Percentiles rank a stretch among this genome's conserved stretches.
Conservation (phyloP, 2,113 vertebrate genomes). For the Atrichornis clamosus region DNA sequence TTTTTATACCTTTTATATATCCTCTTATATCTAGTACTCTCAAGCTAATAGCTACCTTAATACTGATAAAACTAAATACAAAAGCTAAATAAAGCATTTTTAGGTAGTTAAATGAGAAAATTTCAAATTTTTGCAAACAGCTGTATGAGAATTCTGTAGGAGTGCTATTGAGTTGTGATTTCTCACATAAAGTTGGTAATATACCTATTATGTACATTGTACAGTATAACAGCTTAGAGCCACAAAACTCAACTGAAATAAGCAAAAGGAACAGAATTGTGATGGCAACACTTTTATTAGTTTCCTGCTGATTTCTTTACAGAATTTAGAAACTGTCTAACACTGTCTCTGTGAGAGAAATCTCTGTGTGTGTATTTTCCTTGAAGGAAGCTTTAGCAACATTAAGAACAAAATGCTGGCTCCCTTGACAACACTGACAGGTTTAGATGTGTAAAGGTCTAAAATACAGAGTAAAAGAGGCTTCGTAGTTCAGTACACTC, state of each 20-base stretch:
- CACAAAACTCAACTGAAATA: not conserved
- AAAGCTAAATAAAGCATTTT: not conserved
- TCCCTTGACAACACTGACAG: not conserved
- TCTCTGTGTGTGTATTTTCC: not conserved
- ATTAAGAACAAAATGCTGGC: not conserved
- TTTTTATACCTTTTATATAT: not conserved
- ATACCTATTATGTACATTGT: not conserved
- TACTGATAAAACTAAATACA: not conserved
- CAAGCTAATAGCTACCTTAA: not conserved
- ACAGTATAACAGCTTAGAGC: not conserved
- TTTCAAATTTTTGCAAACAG: not conserved
- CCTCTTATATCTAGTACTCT: not conserved
- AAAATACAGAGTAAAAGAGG: fast-evolving
- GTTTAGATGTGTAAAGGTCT: not conserved
- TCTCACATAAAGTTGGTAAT: not conserved
- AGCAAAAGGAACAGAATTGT: not conserved
- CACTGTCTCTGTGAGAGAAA: not conserved
- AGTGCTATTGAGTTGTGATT: not conserved
- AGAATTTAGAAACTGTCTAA: not conserved
- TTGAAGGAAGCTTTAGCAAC: not conserved
- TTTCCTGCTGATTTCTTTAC: not conserved
- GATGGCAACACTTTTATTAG: not conserved
- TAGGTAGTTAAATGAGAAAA: not conserved
- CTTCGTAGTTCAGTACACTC: not conserved
- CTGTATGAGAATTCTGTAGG: not conserved